These are phyloP conservation scores for Microtus agrestis DNA, from an alignment of 2,797 vertebrate species.

Conservation along the genomic window DNA sequence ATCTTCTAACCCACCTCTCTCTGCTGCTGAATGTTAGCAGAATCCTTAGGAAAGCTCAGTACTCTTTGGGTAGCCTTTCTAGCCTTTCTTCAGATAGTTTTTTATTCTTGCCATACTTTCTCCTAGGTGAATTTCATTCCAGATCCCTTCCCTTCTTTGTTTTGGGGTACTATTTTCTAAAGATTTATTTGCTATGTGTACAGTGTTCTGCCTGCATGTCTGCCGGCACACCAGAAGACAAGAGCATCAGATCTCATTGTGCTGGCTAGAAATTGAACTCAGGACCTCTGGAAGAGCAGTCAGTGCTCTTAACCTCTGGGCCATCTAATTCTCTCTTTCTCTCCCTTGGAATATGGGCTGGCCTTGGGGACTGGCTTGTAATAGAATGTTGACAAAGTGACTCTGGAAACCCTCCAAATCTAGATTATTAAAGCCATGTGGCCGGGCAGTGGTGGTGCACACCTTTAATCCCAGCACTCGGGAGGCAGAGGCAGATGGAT, in stretches of 20 bases:
- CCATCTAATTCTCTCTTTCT: too few relatives aligned
- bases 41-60: not conserved
- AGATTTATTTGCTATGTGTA: too few relatives aligned
- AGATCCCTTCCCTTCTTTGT: not conserved
- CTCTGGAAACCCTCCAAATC: not conserved
- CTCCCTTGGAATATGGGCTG: not conserved
- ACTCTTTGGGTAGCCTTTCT: not conserved
- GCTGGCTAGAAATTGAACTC: too few relatives aligned
- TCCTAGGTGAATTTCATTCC: slow-evolving; percentile 19
- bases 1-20: not conserved
- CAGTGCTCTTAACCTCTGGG: too few relatives aligned
- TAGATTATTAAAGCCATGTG: not conserved
- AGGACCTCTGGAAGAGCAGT: too few relatives aligned
- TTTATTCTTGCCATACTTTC: not conserved
- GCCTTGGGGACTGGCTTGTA: not conserved
- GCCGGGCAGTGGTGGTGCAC: not conserved
- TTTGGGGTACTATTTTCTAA: not conserved
- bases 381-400: not conserved
- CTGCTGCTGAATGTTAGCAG: not conserved
- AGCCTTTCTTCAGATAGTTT: not conserved
- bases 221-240: too few relatives aligned
- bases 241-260: too few relatives aligned
- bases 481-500: too few relatives aligned
- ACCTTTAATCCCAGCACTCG: too few relatives aligned
- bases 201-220: too few relatives aligned